Percentiles rank a stretch among this genome's conserved stretches.
phyloP scores from a whole-genome alignment of 2,888 invertebrate species.

The Tenthredo mesomela region DNA sequence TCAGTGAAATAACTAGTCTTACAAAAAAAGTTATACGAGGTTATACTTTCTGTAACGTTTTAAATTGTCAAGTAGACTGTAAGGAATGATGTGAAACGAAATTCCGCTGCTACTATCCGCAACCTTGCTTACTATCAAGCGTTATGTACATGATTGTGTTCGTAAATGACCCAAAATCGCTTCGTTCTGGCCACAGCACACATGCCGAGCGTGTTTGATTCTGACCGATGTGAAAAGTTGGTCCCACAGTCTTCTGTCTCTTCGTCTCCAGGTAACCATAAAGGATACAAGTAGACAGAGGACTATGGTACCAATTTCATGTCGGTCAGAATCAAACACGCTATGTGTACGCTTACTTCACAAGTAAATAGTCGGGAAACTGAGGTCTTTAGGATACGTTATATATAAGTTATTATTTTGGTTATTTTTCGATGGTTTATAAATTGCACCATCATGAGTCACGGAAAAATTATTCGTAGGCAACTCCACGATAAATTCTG shows the following conservation, averaged over 20 bases:
- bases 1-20: background rate
- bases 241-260: no score
- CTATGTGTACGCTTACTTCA: background rate
- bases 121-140: background rate
- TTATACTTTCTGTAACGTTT: slow-evolving; percentile 13
- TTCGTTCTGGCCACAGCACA: background rate
- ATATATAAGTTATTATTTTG: slow-evolving; percentile 26
- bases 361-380: slow-evolving; percentile 9
- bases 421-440: slow-evolving; percentile 12
- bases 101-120: background rate
- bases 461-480: slow-evolving; percentile 23
- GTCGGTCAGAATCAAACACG: background rate
- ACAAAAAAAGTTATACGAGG: slow-evolving; percentile 24
- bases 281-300: background rate
- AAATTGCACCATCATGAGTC: background rate
- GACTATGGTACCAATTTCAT: background rate
- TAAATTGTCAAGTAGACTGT: slow-evolving; percentile 11
- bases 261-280: no score
- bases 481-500: slow-evolving; percentile 20
- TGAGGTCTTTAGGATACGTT: slow-evolving; percentile 18
- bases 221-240: no score
- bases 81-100: background rate
- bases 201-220: background rate
- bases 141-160: slow-evolving; percentile 3
- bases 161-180: background rate